Evolutionary conservation across 2,113 vertebrate genomes (phyloP), one percentile per base, ranked within the genome.

Genomic region (Thalassarche chlororhynchos): DNA sequence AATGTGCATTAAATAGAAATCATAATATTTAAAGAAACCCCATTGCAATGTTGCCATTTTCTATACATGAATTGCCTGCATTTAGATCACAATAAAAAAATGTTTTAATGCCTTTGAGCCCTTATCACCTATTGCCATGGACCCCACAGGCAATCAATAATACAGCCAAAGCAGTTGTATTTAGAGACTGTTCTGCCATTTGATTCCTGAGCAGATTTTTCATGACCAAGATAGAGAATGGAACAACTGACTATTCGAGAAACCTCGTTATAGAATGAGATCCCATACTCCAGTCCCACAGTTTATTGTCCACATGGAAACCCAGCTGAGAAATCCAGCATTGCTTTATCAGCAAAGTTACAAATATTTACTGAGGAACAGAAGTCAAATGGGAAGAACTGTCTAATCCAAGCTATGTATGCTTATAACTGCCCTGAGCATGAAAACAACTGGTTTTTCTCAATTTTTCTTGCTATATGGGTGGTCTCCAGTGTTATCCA

Each of bases 281-380:
- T 70, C 85, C 58, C 44, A 2, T 23, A 87, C 29, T 95, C 72
- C 69, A 92, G 76, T 88, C 94, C 87, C 83, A 80, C 69, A 78
- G 78, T 72, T 89, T 93, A 89, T 46, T 93, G 90, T 46, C 92
- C 92, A 83, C 89, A 84, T 60, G 84, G 75, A 91, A 91, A 76
- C 44, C 75, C 93, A 90, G 87, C 82, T 94, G 93, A 96, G 77
- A 86, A 90, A 95, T 46, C 55, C 94, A 87, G 84, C 72, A 29
- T 65, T 81, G 90, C 91, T 91, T 86, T 69, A 90, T 93, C 86
- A 69, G 96, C 93, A 89, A 77, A 93, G 84, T 85, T 85, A 64
- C 96, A 95, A 94, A 96, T 96, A 90, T 95, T 95, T 94, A 94
- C 87, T 69, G 87, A 84, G 74, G 92, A 95, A 57, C 66, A 89